phyloP scores from a whole-genome alignment of 2,888 invertebrate species.

The Zhengitettix transpicula region DNA sequence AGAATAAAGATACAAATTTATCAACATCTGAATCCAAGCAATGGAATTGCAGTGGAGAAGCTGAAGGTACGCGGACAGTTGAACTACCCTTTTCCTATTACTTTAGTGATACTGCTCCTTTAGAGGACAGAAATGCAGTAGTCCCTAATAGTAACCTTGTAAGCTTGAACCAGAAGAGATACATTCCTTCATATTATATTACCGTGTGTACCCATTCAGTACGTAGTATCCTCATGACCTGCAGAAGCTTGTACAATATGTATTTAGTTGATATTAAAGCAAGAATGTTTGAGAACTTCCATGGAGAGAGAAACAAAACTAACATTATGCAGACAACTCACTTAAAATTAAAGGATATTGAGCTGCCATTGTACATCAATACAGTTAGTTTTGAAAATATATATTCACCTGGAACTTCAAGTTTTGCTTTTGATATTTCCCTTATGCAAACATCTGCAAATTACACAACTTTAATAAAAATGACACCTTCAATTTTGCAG shows the following conservation, averaged over 20 bases:
- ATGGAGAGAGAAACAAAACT: no score
- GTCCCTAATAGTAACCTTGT: neutral
- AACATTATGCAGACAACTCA: no score
- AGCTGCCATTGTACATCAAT: no score
- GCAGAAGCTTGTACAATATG: neutral
- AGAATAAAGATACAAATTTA: constrained; percentile 1
- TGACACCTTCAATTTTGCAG: no score
- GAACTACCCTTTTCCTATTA: constrained; percentile 3
- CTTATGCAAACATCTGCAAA: no score
- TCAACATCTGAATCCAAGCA: neutral
- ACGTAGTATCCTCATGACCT: neutral
- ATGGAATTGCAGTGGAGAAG: constrained; percentile 5
- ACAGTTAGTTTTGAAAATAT: no score
- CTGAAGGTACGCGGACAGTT: constrained; percentile 5
- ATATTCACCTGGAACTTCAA: no score
- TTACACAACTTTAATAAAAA: no score
- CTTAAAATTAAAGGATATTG: no score
- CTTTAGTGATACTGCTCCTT: constrained; percentile 1
- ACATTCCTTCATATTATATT: neutral
- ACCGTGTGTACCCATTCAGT: neutral
- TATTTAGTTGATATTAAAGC: neutral
- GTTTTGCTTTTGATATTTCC: no score
- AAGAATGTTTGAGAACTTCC: neutral
- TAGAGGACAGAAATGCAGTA: neutral
- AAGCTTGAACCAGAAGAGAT: neutral